Evolutionary conservation across 2,888 invertebrate species (phyloP).

Genomic region (Chloroclystis v-ata): DNA sequence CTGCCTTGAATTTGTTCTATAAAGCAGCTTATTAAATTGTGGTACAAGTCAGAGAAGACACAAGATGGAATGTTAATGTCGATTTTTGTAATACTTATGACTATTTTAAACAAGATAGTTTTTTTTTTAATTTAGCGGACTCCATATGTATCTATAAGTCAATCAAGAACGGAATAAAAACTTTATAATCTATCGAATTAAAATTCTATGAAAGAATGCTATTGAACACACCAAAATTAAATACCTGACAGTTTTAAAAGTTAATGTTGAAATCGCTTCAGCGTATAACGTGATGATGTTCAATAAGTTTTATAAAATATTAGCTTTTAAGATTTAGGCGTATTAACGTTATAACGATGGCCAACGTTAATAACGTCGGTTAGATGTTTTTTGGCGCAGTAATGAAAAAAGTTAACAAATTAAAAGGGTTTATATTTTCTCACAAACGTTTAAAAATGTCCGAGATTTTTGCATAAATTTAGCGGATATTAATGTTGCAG

Average conservation of each 20-base stretch:
- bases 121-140: no score
- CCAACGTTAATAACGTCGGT: conserved; percentile 28
- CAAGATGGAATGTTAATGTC: background rate
- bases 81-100: no score
- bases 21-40: conserved; percentile 9
- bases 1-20: conserved; percentile 37
- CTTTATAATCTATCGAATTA: no score
- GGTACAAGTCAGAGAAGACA: conserved; percentile 2
- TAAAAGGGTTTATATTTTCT: conserved; percentile 11
- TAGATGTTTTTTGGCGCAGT: conserved; percentile 15
- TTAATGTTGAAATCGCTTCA: background rate
- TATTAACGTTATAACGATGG: conserved; percentile 27
- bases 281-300: background rate
- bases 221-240: no score
- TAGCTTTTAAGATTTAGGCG: conserved; percentile 16
- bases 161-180: no score
- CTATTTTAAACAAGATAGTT: no score
- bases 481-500: background rate
- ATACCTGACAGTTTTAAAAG: no score
- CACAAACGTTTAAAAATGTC: background rate
- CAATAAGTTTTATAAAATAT: conserved; percentile 14
- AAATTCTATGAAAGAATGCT: no score
- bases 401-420: conserved; percentile 25
- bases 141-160: no score
- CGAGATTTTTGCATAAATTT: background rate